Conservation (phyloP, 2,888 invertebrate species). For the Tetragnatha montana region DNA sequence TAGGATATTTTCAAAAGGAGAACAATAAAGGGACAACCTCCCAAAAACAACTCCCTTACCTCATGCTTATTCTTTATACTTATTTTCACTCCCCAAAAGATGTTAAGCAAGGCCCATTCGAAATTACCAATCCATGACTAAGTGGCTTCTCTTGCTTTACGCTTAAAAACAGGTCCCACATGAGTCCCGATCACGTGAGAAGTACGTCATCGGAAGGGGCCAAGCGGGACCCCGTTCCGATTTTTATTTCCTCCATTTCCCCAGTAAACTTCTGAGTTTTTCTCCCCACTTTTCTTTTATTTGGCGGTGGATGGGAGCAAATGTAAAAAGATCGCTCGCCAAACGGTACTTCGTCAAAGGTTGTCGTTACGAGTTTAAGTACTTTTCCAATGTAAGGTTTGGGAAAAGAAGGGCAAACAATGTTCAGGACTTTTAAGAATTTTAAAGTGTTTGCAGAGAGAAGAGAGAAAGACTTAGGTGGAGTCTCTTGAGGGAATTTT, state of each 20-base stretch:
- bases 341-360: slow-evolving; percentile 28
- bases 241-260: neutral
- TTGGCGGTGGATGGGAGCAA: slow-evolving; percentile 2
- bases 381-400: slow-evolving; percentile 19
- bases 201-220: slow-evolving; percentile 45
- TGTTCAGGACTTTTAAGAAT: slow-evolving; percentile 29
- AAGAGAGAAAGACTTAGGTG: neutral
- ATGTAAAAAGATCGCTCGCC: slow-evolving; percentile 37
- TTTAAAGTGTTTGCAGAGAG: slow-evolving; percentile 43
- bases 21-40: neutral
- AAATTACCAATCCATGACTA: slow-evolving; percentile 61
- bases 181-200: slow-evolving; percentile 11
- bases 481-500: slow-evolving; percentile 1
- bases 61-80: neutral
- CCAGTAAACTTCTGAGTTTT: slow-evolving; percentile 13
- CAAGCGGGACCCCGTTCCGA: neutral
- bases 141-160: slow-evolving; percentile 59
- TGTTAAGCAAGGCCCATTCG: slow-evolving; percentile 6
- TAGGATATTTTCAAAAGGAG: neutral
- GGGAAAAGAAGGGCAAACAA: slow-evolving; percentile 36
- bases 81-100: neutral
- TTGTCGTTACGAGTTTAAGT: slow-evolving; percentile 51
- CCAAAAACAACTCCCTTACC: neutral
- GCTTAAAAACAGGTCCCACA: slow-evolving; percentile 43
- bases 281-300: slow-evolving; percentile 10